phyloP scores from a whole-genome alignment of 1,140 invertebrate species.

The Ostrea edulis region DNA sequence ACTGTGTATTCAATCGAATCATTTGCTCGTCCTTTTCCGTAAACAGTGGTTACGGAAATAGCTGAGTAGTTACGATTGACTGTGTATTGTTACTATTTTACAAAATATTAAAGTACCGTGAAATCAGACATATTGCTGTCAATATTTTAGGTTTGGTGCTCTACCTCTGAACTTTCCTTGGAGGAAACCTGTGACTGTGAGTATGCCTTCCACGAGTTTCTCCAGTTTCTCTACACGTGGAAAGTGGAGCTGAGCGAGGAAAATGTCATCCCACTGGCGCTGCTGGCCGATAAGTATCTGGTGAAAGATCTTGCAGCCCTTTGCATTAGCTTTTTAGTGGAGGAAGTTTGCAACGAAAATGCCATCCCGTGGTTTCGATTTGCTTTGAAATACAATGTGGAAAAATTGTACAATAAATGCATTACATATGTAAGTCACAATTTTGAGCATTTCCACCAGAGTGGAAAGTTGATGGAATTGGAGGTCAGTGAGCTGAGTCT shows the following conservation, averaged over 20 bases:
- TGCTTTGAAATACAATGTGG: slow-evolving; percentile 37
- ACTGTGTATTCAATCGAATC: too few relatives aligned
- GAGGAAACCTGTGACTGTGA: slow-evolving; percentile 39
- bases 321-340: slow-evolving; percentile 21
- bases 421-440: slow-evolving; percentile 42
- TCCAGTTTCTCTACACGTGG: slow-evolving; percentile 44
- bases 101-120: neutral
- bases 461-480: slow-evolving; percentile 26
- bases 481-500: slow-evolving; percentile 12
- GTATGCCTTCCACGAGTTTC: slow-evolving; percentile 29
- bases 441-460: slow-evolving; percentile 37
- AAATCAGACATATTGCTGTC: neutral
- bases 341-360: slow-evolving; percentile 33
- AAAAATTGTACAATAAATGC: slow-evolving; percentile 31
- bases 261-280: slow-evolving; percentile 33
- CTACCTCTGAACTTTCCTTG: neutral
- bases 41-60: too few relatives aligned
- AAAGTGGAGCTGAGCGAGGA: slow-evolving; percentile 42
- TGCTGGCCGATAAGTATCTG: slow-evolving; percentile 52
- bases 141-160: slow-evolving; percentile 21
- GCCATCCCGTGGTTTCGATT: slow-evolving; percentile 48
- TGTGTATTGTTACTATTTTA: neutral
- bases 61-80: too few relatives aligned
- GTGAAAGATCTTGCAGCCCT: slow-evolving; percentile 31
- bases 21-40: too few relatives aligned